phyloP scores from a whole-genome alignment of 2,113 vertebrate species.

The Sinocyclocheilus anophthalmus region DNA sequence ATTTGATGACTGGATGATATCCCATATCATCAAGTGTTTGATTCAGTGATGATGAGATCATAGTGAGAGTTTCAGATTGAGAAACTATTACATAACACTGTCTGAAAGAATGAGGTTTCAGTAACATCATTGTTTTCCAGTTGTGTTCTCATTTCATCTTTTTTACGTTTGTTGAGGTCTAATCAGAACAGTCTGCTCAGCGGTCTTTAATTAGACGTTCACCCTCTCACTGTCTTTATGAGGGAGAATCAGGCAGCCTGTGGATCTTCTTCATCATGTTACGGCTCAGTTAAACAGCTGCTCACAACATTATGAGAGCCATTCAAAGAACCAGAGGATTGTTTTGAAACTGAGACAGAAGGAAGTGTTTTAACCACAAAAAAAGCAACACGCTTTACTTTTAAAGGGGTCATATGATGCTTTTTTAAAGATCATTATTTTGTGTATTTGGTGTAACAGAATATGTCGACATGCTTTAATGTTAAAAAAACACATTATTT shows the following conservation, averaged over 20 bases:
- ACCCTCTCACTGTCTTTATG: neutral
- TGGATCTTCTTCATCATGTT: neutral
- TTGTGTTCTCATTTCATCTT: conserved; percentile 5
- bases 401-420: neutral
- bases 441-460: no score
- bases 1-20: neutral
- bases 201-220: neutral
- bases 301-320: neutral
- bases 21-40: neutral
- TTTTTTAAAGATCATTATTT: no score
- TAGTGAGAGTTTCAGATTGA: conserved; percentile 5
- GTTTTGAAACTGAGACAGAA: neutral
- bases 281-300: neutral
- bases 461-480: no score
- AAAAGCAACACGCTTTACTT: neutral
- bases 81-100: neutral
- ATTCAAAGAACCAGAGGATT: neutral
- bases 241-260: neutral
- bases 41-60: neutral
- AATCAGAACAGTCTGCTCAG: neutral
- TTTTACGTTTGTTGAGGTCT: neutral
- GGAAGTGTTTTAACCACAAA: neutral
- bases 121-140: neutral
- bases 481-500: no score
- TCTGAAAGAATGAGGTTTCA: neutral